Base-by-base conservation (phyloP, 1,140 invertebrate species). In the Heliothis virescens region DNA sequence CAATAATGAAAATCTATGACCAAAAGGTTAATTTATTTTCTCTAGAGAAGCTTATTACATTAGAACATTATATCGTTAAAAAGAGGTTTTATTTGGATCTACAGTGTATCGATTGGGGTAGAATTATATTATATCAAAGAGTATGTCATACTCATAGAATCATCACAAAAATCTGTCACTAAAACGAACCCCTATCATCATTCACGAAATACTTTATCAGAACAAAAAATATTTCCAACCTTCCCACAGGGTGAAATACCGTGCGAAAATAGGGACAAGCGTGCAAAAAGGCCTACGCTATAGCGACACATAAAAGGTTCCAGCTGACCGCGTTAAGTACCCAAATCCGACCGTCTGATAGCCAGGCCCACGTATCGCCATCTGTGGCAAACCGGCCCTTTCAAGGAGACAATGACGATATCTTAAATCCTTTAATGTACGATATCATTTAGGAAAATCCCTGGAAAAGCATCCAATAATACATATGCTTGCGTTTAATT, bases 391-490 rank as follows among this genome's bases (percentile, higher is more conserved):
- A 71, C 18, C 16, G 41, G 16, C 63, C 67, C 21, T 71, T 71
- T 71, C 67, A 71, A 71, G 62, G 26, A 41, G 67, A 71, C 67
- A 71, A 71, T 52, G 67, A 67, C 18, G 48, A 71, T 71, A 53
- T 71, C 67, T 53, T 53, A 52, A 52, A 71, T 53, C 67, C 67
- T 71, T 52, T 71, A 71, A 71, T 71, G 67, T 71, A 15, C 48
- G 18, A 52, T 67, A 48, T 71, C 21, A 71, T 71, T 71, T 52
- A 26, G 48, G 67, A 53, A 69, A 71, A 71, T 71, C 67, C 15
- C 7, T n/a, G 47, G 47, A 52, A 26, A 52, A 71, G 21, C 48
- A 21, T 11, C 63, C 21, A 29, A 69, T 69, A 48, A 67, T 71
- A 52, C 21, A 26, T 48, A 29, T 2, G 34, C 65, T 71, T 53